Conservation (phyloP, 2,113 vertebrate species). For the Mohoua ochrocephala region DNA sequence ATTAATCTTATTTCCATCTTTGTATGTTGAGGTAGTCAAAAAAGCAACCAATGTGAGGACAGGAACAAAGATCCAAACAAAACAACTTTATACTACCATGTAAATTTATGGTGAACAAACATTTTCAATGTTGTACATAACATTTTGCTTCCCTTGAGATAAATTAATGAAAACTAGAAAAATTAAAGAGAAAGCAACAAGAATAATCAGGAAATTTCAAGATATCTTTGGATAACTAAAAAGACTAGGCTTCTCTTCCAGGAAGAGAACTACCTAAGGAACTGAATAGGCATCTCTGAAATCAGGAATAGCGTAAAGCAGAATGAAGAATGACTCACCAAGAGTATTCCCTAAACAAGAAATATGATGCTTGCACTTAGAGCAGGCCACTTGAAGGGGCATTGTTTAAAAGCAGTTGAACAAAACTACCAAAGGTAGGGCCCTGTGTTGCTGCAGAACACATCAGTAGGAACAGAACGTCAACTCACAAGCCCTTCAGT, state of each 20-base stretch:
- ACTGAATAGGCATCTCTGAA: background rate
- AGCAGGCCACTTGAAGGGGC: background rate
- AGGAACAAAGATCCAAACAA: background rate
- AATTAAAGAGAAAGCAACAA: background rate
- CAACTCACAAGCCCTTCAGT: background rate
- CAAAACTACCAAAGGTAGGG: background rate
- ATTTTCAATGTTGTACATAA: background rate
- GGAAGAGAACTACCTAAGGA: background rate
- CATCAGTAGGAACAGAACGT: background rate
- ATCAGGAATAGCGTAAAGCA: background rate
- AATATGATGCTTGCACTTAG: background rate
- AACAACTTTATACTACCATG: background rate
- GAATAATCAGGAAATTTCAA: background rate
- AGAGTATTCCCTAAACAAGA: background rate
- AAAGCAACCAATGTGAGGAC: background rate
- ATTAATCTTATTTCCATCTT: background rate
- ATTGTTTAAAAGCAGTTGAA: background rate
- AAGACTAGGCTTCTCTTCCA: background rate
- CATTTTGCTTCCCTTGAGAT: background rate
- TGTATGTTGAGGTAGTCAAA: background rate
- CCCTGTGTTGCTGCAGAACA: background rate
- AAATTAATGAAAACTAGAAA: background rate
- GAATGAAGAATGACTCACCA: background rate
- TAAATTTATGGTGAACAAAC: background rate
- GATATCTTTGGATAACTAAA: background rate